Base-by-base conservation (phyloP, 92 coral and sea anemone species). In the Phenganax subtilis region DNA sequence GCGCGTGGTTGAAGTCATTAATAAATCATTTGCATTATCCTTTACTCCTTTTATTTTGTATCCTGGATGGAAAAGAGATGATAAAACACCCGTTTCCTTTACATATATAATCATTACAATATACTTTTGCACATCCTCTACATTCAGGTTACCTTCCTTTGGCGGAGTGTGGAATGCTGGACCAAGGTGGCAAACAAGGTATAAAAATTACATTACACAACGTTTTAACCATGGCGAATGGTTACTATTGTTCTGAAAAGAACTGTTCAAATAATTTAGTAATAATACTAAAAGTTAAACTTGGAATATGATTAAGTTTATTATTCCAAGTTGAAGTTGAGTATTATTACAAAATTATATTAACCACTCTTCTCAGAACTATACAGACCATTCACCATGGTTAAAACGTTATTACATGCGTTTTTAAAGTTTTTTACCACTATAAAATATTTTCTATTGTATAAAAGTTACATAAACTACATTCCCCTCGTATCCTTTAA, bases 151-250 rank as follows among this genome's bases (percentile, higher is more conserved):
- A n/a, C 98, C 98, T 56, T 92, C 97, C 5, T 94, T 90, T 88
- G 98, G 98, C 31, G 86, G 97, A 52, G 96, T 92, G 8, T 94
- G 98, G 98, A 94, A 94, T 76, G 92, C 91, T 60, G 98, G 98
- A 51, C 98, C 98, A 58, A 87, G 98, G 75, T 94, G 97, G 98
- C 98, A 92, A 63, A 92, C 98, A 75, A 86, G 98, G 98, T 94
- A 37, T 2, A 37, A 37, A 1, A 37, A 37, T 37, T 37, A 37
- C 47, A 37, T 37, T 2, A 37, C 47, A 37, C 47, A 37, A 37
- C 47, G 47, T 0, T 5, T 37, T 37, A 5, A 37, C 47, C 47
- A 37, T 37, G 47, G 47, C 5, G 47, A 37, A 37, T 37, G 47
- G 47, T 37, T 37, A 0, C 47, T 37, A 5, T 37, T 37, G 2